Evolutionary conservation across 2,888 invertebrate species (phyloP), one percentile per base, ranked within the genome.

Genomic region (Torymus texanus): DNA sequence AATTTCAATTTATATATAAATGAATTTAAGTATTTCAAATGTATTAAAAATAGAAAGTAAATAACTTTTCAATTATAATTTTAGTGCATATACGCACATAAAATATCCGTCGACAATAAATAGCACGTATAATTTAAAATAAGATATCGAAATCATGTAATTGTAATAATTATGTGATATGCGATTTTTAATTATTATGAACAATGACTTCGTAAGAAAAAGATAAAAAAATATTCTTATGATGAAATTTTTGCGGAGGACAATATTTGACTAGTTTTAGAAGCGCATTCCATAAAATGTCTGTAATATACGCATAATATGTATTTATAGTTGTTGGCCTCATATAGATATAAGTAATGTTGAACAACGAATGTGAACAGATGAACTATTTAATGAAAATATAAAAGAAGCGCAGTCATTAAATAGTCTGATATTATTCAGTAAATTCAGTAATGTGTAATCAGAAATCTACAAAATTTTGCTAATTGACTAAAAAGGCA

Each of bases 41-140:
- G 18, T 72, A 41, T 41, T 41, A 41, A 41, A 41, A 41, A 41
- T 41, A 41, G 10, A 8, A 41, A 41, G 41, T 41, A 41, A 41
- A 41, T 41, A 41, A 41, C 41, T 41, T 71, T 59, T 71, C 12
- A 50, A 56, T 41, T 70, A 55, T 75, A 67, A 13, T 55, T 41
- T 76, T 73, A 71, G 67, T 76, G 73, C 62, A 76, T 73, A 71
- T 18, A 61, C 55, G 59, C 61, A 80, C 4, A 63, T 56, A 67
- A 21, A 61, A 41, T 61, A 79, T 76, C 68, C 51, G 67, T 21
- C 55, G 80, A 80, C 80, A 80, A 80, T 80, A 80, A 79, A n/a
- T 67, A 79, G 14, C 56, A 58, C 21, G 41, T 51, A 14, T 66
- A 24, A 67, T 24, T 58, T 59, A 56, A 58, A 51, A 8, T 63